phyloP scores from a whole-genome alignment of 2,888 invertebrate genomes.

The Sminthurinus aureus region DNA sequence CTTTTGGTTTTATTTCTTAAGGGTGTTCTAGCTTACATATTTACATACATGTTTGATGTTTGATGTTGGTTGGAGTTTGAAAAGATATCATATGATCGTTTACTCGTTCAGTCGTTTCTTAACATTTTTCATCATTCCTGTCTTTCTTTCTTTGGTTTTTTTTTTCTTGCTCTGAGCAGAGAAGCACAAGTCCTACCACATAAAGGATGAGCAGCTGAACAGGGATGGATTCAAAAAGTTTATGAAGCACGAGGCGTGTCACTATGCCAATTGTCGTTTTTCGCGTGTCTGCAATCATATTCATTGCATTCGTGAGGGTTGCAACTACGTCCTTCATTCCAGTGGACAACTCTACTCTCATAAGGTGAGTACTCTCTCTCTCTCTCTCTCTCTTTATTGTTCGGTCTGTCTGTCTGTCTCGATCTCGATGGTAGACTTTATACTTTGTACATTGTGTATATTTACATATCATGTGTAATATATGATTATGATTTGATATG shows the following conservation, averaged over 20 bases:
- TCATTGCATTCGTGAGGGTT: conserved; percentile 94
- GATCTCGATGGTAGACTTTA: not conserved
- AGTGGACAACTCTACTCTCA: conserved; percentile 97
- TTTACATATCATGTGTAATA: not conserved
- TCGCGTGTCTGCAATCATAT: conserved; percentile 97
- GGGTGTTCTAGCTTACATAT: not conserved
- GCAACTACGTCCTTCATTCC: conserved; percentile 95
- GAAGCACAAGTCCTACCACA: conserved; percentile 98
- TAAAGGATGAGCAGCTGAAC: conserved; percentile 94
- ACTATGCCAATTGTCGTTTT: conserved; percentile 90
- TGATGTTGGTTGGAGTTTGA: not conserved
- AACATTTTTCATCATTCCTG: conserved; percentile 1
- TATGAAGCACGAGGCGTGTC: conserved; percentile 95
- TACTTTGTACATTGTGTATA: too few species aligned
- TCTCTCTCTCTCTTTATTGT: too few species aligned
- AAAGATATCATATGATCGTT: conserved; percentile 9
- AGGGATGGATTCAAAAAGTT: conserved; percentile 98
- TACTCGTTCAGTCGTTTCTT: not conserved
- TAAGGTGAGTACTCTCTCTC: conserved; percentile 66
- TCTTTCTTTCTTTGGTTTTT: conserved; percentile 32
- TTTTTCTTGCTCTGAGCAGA: conserved; percentile 70
- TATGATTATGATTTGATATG: not conserved
- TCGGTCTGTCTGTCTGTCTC: too few species aligned
- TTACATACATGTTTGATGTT: not conserved
- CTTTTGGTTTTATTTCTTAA: not conserved